Conservation (phyloP, 2,888 invertebrate species). For the Drosophila paramelanica region DNA sequence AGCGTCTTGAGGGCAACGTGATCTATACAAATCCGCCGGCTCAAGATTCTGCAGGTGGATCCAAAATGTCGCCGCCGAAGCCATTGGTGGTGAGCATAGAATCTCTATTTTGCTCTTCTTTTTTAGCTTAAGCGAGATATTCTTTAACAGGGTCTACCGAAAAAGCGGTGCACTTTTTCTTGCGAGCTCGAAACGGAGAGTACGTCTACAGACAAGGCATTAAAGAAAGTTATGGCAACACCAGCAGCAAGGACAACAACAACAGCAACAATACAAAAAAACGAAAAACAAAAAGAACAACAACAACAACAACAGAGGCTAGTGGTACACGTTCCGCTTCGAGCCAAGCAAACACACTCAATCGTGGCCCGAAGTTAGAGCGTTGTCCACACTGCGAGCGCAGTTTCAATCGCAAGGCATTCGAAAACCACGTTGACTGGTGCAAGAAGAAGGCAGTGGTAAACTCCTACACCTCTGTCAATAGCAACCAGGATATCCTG, state of each 20-base stretch:
- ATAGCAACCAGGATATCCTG: background rate
- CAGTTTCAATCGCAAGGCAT: background rate
- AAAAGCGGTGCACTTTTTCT: background rate
- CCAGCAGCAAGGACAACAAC: background rate
- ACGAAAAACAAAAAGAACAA: background rate
- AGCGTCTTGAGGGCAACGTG: background rate
- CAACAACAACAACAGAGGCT: background rate
- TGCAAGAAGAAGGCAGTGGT: background rate
- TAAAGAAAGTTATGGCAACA: too few relatives aligned
- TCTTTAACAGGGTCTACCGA: background rate
- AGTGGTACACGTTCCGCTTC: background rate
- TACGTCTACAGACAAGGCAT: background rate
- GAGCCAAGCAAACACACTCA: background rate
- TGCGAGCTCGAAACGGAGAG: background rate
- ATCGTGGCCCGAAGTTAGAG: background rate
- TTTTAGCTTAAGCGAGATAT: background rate
- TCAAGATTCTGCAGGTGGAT: background rate
- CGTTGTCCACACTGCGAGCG: constrained; percentile 8
- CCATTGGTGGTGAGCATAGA: background rate
- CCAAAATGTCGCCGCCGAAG: background rate
- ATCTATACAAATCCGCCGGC: too few relatives aligned
- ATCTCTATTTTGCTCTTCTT: background rate
- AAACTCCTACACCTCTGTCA: background rate
- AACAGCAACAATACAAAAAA: background rate
- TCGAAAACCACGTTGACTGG: background rate